Conservation (phyloP, 2,797 vertebrate genomes). For the Rhinella marina region DNA sequence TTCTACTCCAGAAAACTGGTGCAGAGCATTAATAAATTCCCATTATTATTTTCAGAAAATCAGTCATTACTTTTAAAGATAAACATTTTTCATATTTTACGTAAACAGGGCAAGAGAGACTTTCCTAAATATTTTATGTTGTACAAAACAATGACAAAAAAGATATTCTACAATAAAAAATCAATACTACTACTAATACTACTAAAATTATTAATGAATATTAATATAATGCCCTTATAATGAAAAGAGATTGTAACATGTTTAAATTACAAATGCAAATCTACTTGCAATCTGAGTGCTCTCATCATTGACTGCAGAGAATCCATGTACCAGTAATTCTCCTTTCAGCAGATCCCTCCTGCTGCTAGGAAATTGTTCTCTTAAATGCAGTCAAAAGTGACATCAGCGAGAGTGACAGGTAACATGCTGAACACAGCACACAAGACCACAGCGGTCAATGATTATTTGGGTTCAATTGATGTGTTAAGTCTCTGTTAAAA, state of each 20-base stretch:
- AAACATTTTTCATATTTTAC: too few species aligned
- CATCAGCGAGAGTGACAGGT: slow-evolving; percentile 54
- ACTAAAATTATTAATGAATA: not conserved
- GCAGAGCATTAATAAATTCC: too few species aligned
- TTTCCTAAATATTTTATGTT: not conserved
- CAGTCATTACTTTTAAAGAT: too few species aligned
- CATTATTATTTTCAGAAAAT: too few species aligned
- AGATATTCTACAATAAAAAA: not conserved
- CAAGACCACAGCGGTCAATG: not conserved
- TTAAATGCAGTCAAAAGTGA: slow-evolving; percentile 34
- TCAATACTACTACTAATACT: not conserved
- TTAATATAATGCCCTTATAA: not conserved
- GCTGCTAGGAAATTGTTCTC: slow-evolving; percentile 55
- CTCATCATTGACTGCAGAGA: slow-evolving; percentile 36
- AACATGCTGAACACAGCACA: slow-evolving; percentile 23
- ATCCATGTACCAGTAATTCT: slow-evolving; percentile 31
- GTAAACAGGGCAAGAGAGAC: too few species aligned
- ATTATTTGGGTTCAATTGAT: slow-evolving; percentile 12
- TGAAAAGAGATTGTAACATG: slow-evolving; percentile 3
- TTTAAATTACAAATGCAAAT: slow-evolving; percentile 30
- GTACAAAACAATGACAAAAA: not conserved
- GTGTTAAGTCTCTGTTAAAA: not conserved
- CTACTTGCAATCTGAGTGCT: not conserved
- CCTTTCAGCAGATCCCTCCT: slow-evolving; percentile 46
- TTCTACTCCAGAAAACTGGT: too few species aligned